These are phyloP conservation scores for Corticium candelabrum DNA, from an alignment of 37 sponge, comb jelly and placozoan genomes.

Conservation along the genomic window DNA sequence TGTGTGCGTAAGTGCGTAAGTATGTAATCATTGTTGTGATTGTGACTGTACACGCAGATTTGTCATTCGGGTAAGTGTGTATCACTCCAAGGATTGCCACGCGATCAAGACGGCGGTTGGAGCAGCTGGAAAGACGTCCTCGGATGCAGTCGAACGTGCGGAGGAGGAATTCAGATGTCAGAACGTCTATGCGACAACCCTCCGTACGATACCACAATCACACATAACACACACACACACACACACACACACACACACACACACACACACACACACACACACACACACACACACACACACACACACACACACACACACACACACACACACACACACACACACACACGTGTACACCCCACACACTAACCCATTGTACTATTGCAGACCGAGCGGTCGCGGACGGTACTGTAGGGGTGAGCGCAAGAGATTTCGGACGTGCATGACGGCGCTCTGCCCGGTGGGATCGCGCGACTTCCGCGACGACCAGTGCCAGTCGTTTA, in stretches of 20 bases:
- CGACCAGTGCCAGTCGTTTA: neutral
- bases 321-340: no score
- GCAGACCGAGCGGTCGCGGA: conserved; percentile 2
- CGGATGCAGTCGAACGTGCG: neutral
- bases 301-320: no score
- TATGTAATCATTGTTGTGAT: no score
- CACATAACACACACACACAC: no score
- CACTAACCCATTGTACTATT: neutral
- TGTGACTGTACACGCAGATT: neutral
- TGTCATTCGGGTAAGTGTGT: neutral
- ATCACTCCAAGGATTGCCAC: neutral
- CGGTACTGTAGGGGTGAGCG: neutral
- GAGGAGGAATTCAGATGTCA: neutral
- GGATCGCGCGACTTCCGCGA: neutral
- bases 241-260: no score
- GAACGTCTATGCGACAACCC: neutral
- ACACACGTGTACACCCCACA: no score
- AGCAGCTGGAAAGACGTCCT: neutral
- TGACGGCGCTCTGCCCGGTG: neutral
- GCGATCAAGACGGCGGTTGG: neutral
- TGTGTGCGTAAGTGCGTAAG: no score
- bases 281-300: no score
- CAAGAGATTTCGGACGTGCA: neutral
- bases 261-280: no score
- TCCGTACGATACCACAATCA: neutral